Evolutionary conservation across 1,140 invertebrate species (phyloP), one percentile per base, ranked within the genome.

Genomic region (Cydia fagiglandana): DNA sequence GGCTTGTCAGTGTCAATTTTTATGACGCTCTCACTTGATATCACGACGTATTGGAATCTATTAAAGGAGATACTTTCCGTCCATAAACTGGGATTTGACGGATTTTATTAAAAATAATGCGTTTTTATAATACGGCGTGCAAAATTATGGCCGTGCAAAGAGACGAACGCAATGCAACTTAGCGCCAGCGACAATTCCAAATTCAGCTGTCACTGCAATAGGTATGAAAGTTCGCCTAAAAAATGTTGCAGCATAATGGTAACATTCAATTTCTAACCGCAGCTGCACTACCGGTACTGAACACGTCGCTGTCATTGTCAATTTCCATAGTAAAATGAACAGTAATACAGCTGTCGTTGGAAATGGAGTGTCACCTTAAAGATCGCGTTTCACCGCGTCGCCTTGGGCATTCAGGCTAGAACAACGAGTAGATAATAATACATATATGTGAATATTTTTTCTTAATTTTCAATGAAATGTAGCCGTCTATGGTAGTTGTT

Each of bases 1-100:
- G 81, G 70, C 82, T 80, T 88, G 87, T 87, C 88, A 83, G 79
- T 89, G 84, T 88, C 86, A 85, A 87, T 87, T 88, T 90, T 90
- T 91, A 91, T 86, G 85, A 86, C 84, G 80, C 85, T 85, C 81
- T 86, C 84, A 82, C 80, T 83, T 80, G 82, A 84, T 87, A 88
- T 85, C 83, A 76, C 73, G 76, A 79, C 79, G 64, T 75, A 75
- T 56, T 75, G 38, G 70, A 66, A 76, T 78, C 66, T 70, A 70
- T 70, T 70, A 70, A 70, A 70, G 66, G 66, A 70, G 66, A 70
- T 41, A 10, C 66, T 45, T 70, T 70, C 38, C 34, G 34, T 38
- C n/a, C 66, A 70, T 70, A 70, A 70, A 70, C 4, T 70, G 34
- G 38, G n/a, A 70, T 70, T 38, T 70, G 66, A 70, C 66, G 66